phyloP scores from a whole-genome alignment of 2,797 vertebrate genomes.

The Australoheros facetus region DNA sequence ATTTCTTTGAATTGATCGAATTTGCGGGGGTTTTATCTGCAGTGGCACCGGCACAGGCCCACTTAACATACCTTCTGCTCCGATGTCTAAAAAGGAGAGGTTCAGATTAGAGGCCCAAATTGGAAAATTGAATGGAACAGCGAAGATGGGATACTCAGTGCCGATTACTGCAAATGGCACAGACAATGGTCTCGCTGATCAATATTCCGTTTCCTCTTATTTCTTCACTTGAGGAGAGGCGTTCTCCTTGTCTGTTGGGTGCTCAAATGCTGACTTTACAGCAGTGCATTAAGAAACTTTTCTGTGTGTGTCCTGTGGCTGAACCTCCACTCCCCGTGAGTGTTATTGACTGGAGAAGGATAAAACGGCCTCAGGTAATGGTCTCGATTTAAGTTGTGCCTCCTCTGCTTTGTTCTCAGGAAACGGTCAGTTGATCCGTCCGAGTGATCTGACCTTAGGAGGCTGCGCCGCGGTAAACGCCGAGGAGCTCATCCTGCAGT shows the following conservation, averaged over 20 bases:
- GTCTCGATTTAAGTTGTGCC: background rate
- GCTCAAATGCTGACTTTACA: conserved; percentile 36
- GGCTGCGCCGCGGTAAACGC: conserved; percentile 46
- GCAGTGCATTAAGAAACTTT: conserved; percentile 41
- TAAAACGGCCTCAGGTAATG: conserved; percentile 38
- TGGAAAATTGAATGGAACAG: conserved; percentile 26
- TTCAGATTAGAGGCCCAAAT: conserved; percentile 21
- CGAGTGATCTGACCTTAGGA: conserved; percentile 68
- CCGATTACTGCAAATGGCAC: conserved; percentile 58
- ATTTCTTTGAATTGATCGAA: conserved; percentile 6
- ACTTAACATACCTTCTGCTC: conserved; percentile 11
- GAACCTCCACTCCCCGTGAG: conserved; percentile 45
- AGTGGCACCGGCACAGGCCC: background rate
- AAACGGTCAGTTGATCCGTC: conserved; percentile 61
- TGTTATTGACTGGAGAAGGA: conserved; percentile 46
- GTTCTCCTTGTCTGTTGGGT: background rate
- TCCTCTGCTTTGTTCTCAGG: conserved; percentile 45
- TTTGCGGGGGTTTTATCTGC: background rate
- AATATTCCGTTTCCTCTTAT: conserved; percentile 56
- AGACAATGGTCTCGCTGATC: conserved; percentile 29
- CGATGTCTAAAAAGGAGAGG: conserved; percentile 10
- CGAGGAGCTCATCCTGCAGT: conserved; percentile 42
- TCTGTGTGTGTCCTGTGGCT: conserved; percentile 49
- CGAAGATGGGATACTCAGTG: conserved; percentile 35
- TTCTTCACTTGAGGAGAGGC: conserved; percentile 28